Conservation (phyloP, 2,888 invertebrate species). For the Macrophya alboannulata region DNA sequence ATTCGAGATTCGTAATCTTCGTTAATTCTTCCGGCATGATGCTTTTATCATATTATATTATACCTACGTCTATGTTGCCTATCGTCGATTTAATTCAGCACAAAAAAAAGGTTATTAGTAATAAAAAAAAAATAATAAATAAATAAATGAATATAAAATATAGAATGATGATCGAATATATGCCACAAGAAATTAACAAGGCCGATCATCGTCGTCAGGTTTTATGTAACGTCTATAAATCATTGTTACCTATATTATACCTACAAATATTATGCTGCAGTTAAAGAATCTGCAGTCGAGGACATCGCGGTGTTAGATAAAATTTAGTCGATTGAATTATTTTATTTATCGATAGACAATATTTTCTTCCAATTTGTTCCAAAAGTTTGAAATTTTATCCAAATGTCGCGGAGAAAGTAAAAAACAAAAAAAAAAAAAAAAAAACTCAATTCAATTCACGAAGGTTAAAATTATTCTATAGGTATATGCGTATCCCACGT, state of each 20-base stretch:
- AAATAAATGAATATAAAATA: no score
- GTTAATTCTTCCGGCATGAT: no score
- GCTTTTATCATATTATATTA: no score
- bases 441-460: neutral
- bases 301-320: neutral
- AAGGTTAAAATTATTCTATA: neutral
- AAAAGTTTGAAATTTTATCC: no score
- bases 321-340: neutral
- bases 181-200: conserved; percentile 13
- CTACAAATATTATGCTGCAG: neutral
- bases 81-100: neutral
- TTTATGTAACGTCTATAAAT: conserved; percentile 31
- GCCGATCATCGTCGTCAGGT: neutral
- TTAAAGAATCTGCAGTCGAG: neutral
- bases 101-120: neutral
- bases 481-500: neutral
- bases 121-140: neutral
- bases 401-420: no score
- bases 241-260: neutral
- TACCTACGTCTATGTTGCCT: no score
- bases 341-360: neutral
- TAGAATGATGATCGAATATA: neutral
- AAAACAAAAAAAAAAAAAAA: neutral
- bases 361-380: no score
- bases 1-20: conserved; percentile 8